Conservation (phyloP, 2,888 invertebrate genomes). For the Orthosia gracilis region DNA sequence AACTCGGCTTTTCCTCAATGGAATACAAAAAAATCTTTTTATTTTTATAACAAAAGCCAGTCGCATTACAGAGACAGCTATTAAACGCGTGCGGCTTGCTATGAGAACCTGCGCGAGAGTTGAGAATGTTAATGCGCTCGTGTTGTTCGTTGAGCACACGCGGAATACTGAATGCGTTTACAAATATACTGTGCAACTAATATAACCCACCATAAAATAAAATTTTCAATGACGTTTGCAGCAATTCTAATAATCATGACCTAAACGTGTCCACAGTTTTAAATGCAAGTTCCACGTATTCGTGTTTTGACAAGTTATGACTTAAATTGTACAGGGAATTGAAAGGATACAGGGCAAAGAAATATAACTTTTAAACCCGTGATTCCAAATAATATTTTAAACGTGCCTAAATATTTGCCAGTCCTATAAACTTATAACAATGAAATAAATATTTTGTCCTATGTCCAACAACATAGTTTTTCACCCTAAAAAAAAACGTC, state of each 20-base stretch:
- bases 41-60: conserved; percentile 59
- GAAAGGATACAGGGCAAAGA: not conserved
- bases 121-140: conserved; percentile 89
- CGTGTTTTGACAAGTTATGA: conserved; percentile 11
- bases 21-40: conserved; percentile 26
- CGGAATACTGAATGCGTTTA: conserved; percentile 84
- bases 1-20: conserved; percentile 46
- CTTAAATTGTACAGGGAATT: not conserved
- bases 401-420: not conserved
- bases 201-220: conserved; percentile 64
- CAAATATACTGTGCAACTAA: conserved; percentile 76
- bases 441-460: not conserved
- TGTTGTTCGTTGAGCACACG: conserved; percentile 82
- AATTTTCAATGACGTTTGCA: conserved; percentile 52
- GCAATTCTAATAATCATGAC: conserved; percentile 48
- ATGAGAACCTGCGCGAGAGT: conserved; percentile 87
- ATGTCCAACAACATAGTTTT: conserved; percentile 14
- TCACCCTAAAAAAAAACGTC: conserved; percentile 44
- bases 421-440: not conserved
- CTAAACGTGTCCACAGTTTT: conserved; percentile 43
- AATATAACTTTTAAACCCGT: not conserved
- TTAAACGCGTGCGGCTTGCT: conserved; percentile 78
- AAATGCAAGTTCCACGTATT: conserved; percentile 14
- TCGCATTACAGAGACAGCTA: conserved; percentile 68
- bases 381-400: not conserved